phyloP scores from a whole-genome alignment of 30 jellyfish, hydroid and myxozoan genomes.

The Turritopsis rubra region DNA sequence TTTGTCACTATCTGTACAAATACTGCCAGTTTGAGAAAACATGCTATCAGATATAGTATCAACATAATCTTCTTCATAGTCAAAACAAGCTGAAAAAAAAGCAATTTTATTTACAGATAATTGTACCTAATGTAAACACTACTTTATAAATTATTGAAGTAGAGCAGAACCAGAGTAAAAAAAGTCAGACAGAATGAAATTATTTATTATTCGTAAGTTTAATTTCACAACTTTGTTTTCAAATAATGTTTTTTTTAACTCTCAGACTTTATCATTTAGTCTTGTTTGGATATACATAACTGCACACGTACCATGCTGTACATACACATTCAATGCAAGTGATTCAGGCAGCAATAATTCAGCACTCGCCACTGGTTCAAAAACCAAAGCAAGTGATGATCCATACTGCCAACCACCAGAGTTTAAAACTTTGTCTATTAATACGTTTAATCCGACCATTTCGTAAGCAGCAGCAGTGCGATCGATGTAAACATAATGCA shows the following conservation, averaged over 20 bases:
- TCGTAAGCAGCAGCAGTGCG: background rate
- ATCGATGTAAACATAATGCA: background rate
- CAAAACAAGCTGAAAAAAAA: background rate
- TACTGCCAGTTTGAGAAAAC: background rate
- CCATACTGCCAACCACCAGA: conserved; percentile 8
- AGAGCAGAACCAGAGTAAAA: no score
- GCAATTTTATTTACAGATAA: no score
- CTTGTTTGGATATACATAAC: no score
- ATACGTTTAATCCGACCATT: background rate
- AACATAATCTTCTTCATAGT: background rate
- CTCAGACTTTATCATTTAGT: no score
- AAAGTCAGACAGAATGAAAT: no score
- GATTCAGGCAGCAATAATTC: background rate
- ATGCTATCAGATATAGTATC: background rate
- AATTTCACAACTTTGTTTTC: no score
- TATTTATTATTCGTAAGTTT: no score
- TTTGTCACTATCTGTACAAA: background rate
- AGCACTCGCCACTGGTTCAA: conserved; percentile 12
- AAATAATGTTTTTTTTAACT: no score
- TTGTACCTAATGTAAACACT: no score
- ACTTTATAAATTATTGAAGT: no score
- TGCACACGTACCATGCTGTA: conserved; percentile 3
- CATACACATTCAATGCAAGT: background rate
- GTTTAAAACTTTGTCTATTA: background rate
- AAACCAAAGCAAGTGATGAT: conserved; percentile 8